phyloP scores from a whole-genome alignment of 1,140 invertebrate species.

The Acromyrmex heyeri region DNA sequence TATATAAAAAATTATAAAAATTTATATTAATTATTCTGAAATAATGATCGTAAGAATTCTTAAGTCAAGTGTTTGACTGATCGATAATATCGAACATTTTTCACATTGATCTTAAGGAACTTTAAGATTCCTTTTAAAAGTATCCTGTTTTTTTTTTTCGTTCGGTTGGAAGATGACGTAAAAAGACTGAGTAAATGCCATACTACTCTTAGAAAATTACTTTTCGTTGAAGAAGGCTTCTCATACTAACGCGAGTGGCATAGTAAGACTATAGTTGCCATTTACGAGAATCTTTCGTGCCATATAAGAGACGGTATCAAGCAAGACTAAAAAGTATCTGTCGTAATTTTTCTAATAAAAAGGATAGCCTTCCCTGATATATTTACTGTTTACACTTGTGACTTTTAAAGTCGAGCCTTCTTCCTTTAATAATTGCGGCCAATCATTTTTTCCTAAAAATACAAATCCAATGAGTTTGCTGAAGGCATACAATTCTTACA shows the following conservation, averaged over 20 bases:
- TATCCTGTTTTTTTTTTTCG: not conserved
- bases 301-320: too few species aligned
- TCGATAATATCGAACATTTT: slow-evolving; percentile 19
- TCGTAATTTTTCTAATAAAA: slow-evolving; percentile 9
- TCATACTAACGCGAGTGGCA: not conserved
- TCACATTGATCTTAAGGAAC: slow-evolving; percentile 4
- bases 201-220: slow-evolving; percentile 19
- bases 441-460: not conserved
- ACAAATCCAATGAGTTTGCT: not conserved
- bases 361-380: not conserved
- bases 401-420: not conserved
- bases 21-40: not conserved
- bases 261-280: not conserved
- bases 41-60: not conserved
- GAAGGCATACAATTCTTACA: not conserved
- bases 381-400: not conserved
- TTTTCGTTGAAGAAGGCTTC: not conserved
- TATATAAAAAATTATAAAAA: not conserved
- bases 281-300: not conserved
- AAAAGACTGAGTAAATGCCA: slow-evolving; percentile 11
- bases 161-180: not conserved
- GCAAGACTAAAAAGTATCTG: not conserved
- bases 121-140: not conserved
- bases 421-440: not conserved
- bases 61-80: not conserved